These are phyloP conservation scores for Acanthurus leucopareius DNA, from an alignment of 2,797 vertebrate genomes.

Conservation along the genomic window DNA sequence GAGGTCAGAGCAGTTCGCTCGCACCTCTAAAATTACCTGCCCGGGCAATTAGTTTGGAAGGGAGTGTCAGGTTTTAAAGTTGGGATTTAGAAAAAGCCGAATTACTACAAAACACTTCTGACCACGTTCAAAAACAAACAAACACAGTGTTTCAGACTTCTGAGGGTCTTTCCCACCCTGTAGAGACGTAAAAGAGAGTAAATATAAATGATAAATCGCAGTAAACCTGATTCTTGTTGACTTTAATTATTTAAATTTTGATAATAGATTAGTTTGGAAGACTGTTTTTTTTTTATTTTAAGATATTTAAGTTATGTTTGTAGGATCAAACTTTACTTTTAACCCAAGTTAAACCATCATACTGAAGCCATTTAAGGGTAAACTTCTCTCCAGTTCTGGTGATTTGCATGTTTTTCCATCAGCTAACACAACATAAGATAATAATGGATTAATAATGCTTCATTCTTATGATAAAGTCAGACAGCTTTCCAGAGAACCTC, in stretches of 20 bases:
- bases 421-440: not conserved
- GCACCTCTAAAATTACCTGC: slow-evolving; percentile 62
- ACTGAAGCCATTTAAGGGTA: too few species aligned
- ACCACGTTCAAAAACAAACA: not conserved
- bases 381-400: not conserved
- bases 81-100: not conserved
- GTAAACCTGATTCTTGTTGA: too few species aligned
- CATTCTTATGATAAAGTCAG: not conserved
- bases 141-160: too few species aligned
- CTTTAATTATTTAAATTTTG: too few species aligned
- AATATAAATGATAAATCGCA: too few species aligned
- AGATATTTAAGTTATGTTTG: not conserved
- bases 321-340: not conserved
- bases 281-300: not conserved
- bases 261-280: too few species aligned
- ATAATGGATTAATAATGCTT: not conserved
- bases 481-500: not conserved
- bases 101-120: not conserved
- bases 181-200: too few species aligned
- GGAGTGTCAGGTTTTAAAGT: slow-evolving; percentile 18
- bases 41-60: slow-evolving; percentile 13
- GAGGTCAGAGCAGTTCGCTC: slow-evolving; percentile 61
- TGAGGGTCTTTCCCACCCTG: too few species aligned
- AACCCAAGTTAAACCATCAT: not conserved
- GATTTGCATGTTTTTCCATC: not conserved